Evolutionary conservation across 2,888 invertebrate species (phyloP), one percentile per base, ranked within the genome.

Genomic region (Athetis lepigone): DNA sequence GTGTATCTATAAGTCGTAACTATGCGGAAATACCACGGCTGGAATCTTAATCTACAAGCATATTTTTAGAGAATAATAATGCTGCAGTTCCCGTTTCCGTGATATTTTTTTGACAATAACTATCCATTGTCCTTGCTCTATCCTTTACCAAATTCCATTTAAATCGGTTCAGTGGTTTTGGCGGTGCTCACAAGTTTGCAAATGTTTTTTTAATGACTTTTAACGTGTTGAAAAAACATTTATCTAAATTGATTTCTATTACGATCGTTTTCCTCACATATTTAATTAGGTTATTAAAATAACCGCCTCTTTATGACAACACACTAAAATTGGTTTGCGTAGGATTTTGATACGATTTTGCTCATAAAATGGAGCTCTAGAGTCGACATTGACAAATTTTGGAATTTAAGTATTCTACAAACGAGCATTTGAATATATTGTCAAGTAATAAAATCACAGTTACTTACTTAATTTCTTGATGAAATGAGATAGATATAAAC

Each of bases 401-500:
- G 25, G 25, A 16, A 50, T 50, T 37, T 6, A 25, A 25, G 29
- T 27, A 45, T 59, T 45, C 37, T 19, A 43, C 18, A 23, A 51
- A 51, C 45, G 39, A 45, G 18, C 37, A 25, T 49, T 52, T 43
- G 21, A 37, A 62, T 33, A 45, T 2, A 52, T 73, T 62, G 36
- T 49, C 60, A 52, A 71, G 7, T 49, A 46, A 61, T 59, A 65
- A 76, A 71, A 61, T 42, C 47, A 62, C 72, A 56, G 66, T 76
- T 61, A 66, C 51, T 50, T n/a, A 6, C 16, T 33, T 55, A 57
- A 80, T 70, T 65, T 59, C 40, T 68, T 52, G 42, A 59, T 55
- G 55, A 65, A 63, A 72, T 62, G 57, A 52, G 36, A 52, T 46
- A 76, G 43, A 63, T 50, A 56, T 39, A 43, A 61, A 61, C 23